Conservation (phyloP, 2,113 vertebrate species). For the Salminus brasiliensis region DNA sequence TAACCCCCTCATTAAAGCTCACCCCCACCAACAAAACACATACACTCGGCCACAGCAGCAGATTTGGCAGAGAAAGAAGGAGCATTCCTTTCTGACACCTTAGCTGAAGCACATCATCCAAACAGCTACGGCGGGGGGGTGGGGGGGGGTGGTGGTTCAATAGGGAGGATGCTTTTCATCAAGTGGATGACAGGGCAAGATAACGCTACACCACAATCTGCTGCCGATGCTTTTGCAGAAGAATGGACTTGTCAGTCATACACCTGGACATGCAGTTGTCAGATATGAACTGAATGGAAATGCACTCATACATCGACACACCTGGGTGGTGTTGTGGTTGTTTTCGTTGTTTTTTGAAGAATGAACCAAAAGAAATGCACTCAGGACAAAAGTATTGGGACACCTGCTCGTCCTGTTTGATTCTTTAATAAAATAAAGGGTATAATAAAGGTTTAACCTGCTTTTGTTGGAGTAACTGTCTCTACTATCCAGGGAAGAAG, state of each 20-base stretch:
- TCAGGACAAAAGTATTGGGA: no score
- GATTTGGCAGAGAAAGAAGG: constrained; percentile 40
- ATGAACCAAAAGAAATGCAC: no score
- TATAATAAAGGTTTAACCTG: no score
- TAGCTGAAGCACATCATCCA: constrained; percentile 41
- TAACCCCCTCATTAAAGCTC: constrained; percentile 64
- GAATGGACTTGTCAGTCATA: not conserved
- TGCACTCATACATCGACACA: no score
- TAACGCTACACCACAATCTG: constrained; percentile 11
- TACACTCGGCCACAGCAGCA: constrained; percentile 17
- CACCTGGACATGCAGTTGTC: not conserved
- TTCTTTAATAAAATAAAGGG: no score
- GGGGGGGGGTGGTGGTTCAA: not conserved
- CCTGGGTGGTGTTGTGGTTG: no score
- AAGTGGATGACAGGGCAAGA: constrained; percentile 15
- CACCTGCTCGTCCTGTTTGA: no score
- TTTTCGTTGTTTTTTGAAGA: no score
- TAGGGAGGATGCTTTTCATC: constrained; percentile 31
- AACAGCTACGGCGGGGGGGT: not conserved
- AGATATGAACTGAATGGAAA: no score
- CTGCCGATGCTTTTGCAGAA: constrained; percentile 1
- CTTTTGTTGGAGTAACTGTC: no score
- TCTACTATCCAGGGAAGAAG: no score
- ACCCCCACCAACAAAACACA: constrained; percentile 31
- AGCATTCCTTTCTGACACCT: constrained; percentile 35